Evolutionary conservation across 2,113 vertebrate genomes (phyloP).

Genomic region (Chaetodon trifascialis): DNA sequence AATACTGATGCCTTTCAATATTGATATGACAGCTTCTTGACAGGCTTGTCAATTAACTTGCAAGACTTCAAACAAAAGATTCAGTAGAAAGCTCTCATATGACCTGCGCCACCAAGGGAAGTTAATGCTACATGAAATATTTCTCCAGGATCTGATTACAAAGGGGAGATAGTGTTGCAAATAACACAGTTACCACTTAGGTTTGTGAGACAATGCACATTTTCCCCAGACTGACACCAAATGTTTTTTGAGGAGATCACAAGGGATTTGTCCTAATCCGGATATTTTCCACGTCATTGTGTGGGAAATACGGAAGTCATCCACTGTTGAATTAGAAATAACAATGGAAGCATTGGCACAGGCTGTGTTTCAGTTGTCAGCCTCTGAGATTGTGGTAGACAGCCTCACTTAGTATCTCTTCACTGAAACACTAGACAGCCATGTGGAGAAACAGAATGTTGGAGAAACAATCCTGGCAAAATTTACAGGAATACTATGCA

Average conservation of each 20-base stretch:
- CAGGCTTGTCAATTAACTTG: constrained; percentile 45
- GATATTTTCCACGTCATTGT: constrained; percentile 19
- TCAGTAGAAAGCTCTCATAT: constrained; percentile 37
- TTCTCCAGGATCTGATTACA: constrained; percentile 53
- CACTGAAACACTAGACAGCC: not conserved
- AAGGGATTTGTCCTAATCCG: constrained; percentile 40
- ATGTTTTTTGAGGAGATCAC: constrained; percentile 15
- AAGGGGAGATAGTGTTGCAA: constrained; percentile 48
- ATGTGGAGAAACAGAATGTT: not conserved
- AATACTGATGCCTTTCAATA: constrained; percentile 40
- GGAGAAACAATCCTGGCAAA: not conserved
- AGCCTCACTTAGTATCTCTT: not conserved
- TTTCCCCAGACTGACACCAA: constrained; percentile 12
- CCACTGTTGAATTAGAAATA: constrained; percentile 21
- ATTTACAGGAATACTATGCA: not conserved
- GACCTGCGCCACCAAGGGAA: constrained; percentile 43
- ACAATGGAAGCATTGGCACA: constrained; percentile 1
- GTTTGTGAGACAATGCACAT: constrained; percentile 52
- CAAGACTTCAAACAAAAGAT: constrained; percentile 44
- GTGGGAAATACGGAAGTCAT: not conserved
- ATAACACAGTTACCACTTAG: constrained; percentile 62
- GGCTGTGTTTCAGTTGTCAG: not conserved
- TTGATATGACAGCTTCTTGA: constrained; percentile 48
- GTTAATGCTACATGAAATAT: constrained; percentile 37
- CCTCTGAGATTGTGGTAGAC: not conserved